Evolutionary conservation across 2,888 invertebrate species (phyloP).

Genomic region (Leptopterna dolabrata): DNA sequence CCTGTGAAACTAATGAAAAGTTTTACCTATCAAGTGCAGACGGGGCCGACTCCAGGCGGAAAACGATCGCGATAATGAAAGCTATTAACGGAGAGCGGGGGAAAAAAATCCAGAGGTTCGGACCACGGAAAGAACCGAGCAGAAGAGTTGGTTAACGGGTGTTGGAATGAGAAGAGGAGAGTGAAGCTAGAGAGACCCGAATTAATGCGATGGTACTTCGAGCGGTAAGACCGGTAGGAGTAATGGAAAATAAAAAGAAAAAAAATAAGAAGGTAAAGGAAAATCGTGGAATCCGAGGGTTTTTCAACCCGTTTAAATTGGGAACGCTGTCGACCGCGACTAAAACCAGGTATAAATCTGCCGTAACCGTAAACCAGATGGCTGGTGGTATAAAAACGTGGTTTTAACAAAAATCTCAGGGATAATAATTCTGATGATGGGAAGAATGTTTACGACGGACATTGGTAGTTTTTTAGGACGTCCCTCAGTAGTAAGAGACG

Average conservation of each 20-base stretch:
- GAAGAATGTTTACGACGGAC: neutral
- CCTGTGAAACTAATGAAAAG: slow-evolving; percentile 26
- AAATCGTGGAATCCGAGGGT: neutral
- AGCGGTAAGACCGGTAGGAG: slow-evolving; percentile 2
- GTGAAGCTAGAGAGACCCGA: neutral
- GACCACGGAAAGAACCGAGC: neutral
- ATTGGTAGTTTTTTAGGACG: no score
- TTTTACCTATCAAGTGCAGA: slow-evolving; percentile 21
- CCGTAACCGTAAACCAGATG: neutral
- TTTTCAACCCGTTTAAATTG: neutral
- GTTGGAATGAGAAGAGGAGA: neutral
- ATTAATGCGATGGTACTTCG: neutral
- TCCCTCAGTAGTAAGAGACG: no score
- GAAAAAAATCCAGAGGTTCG: neutral
- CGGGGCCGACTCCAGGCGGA: neutral
- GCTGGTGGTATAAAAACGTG: neutral
- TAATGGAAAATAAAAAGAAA: slow-evolving; percentile 3
- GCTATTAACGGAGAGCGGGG: slow-evolving; percentile 1
- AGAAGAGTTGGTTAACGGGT: neutral
- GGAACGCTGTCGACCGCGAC: slow-evolving; percentile 2
- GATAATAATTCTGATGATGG: neutral
- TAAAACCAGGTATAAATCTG: neutral
- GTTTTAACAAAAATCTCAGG: neutral
- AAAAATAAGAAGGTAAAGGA: neutral
- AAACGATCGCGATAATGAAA: slow-evolving; percentile 40